phyloP scores from a whole-genome alignment of 37 sponge, comb jelly and placozoan species.

The Mnemiopsis leidyi region DNA sequence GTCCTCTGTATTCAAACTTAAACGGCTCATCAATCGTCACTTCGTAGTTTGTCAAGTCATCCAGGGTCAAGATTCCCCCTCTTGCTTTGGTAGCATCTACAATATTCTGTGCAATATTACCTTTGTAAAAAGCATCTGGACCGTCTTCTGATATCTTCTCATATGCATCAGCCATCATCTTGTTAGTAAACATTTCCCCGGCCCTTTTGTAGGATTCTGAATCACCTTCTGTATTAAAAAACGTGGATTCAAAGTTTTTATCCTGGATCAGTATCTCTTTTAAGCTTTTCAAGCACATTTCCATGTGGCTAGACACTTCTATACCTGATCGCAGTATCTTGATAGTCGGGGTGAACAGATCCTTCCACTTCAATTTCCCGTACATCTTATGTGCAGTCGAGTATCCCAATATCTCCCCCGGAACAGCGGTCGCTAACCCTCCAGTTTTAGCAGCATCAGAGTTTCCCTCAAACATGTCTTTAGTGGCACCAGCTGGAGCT shows the following conservation, averaged over 20 bases:
- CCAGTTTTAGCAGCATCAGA: conserved; percentile 57
- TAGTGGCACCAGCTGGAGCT: conserved; percentile 74
- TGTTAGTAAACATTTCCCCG: background rate
- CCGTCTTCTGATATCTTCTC: background rate
- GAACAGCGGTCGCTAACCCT: conserved; percentile 80
- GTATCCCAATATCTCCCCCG: conserved; percentile 79
- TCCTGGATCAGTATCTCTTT: background rate
- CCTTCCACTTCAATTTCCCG: conserved; percentile 72
- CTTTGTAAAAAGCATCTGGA: conserved; percentile 40
- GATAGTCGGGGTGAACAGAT: conserved; percentile 76
- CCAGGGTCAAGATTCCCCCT: background rate
- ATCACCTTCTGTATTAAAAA: background rate
- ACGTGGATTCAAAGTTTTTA: background rate
- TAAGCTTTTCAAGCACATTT: conserved; percentile 65
- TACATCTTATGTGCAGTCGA: conserved; percentile 70
- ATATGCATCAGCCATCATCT: background rate
- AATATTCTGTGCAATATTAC: background rate
- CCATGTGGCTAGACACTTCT: conserved; percentile 69
- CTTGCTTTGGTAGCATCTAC: background rate
- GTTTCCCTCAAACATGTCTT: conserved; percentile 65
- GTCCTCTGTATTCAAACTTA: conserved; percentile 43
- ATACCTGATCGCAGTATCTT: conserved; percentile 77
- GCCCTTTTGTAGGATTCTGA: background rate
- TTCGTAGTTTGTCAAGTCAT: background rate
- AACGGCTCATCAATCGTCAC: background rate